These are phyloP conservation scores for Nematostella vectensis DNA, from an alignment of 92 coral and sea anemone genomes.

Conservation along the genomic window DNA sequence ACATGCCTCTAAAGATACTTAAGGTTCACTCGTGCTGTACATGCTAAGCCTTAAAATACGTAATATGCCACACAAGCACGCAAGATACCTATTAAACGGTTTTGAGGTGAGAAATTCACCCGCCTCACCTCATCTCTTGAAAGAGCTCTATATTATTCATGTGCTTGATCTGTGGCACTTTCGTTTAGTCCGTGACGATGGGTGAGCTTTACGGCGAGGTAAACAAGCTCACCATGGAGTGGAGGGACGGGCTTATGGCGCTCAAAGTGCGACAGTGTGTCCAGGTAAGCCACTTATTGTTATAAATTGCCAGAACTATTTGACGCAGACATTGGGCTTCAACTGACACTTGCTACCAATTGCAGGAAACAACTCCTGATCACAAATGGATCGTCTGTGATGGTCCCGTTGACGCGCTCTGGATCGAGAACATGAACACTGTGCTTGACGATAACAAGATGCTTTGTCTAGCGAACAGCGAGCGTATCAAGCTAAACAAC, in stretches of 20 bases:
- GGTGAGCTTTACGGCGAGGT: slow-evolving; percentile 97
- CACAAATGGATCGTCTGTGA: slow-evolving; percentile 99
- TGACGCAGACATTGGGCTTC: no score
- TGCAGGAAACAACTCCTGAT: slow-evolving; percentile 83
- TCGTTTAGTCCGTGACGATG: slow-evolving; percentile 88
- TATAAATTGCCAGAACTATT: not conserved
- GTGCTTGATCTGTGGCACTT: no score
- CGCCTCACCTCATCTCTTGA: no score
- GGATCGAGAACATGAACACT: slow-evolving; percentile 99
- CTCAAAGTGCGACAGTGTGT: slow-evolving; percentile 92
- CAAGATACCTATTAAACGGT: no score
- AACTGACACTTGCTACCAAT: no score
- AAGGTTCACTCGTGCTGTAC: no score
- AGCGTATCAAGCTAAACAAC: slow-evolving; percentile 92
- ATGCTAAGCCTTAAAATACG: no score
- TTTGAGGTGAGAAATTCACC: no score
- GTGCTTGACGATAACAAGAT: slow-evolving; percentile 95
- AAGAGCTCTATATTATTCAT: no score
- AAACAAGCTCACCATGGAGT: slow-evolving; percentile 93
- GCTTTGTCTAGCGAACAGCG: slow-evolving; percentile 96
- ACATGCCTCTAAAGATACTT: no score
- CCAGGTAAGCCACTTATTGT: slow-evolving; percentile 46
- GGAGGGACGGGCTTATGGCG: slow-evolving; percentile 97
- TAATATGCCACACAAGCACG: no score
- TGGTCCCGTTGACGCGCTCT: slow-evolving; percentile 94